Evolutionary conservation across 2,888 invertebrate genomes (phyloP), one percentile per base, ranked within the genome.

Genomic region (Eubasilissa splendida): DNA sequence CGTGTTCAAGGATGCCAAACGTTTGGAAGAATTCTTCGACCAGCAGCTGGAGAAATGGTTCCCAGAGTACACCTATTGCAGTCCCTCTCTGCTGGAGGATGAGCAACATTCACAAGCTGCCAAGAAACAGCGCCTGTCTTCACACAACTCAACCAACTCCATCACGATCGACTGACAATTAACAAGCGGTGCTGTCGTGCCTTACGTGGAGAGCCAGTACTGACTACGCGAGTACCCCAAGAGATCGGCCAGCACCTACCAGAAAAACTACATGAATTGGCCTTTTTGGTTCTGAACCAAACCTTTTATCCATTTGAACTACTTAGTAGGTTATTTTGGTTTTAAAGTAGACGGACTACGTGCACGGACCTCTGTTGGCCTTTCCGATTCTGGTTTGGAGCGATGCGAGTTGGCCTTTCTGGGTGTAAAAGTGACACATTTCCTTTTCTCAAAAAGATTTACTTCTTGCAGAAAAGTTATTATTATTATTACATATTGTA

Each of bases 1-100:
- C 87, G 93, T 96, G 65, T 95, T 93, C 89, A 92, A 92, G 85
- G 95, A 96, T 88, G 96, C 95, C 65, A 94, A 94, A 87, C 93
- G 93, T 83, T 91, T 97, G 85, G 96, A 97, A 87, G 95, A 95
- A 88, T 96, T 96, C 90, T 96, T 96, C 87, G 96, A 96, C 86
- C 93, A 95, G 86, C 93, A 96, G 86, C 90, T 96, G 84, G 87
- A 92, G 76, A 96, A 96, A 88, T 96, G 95, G 94, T 90, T 96
- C 85, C 96, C 96, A 2, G 94, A 93, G 86, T 94, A 93, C 88
- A 93, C 93, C 42, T 92, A 92, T 86, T 92, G 91, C 83, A 56
- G 42, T 11, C n/a, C 9, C 33, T 56, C 56, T 11, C 54, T 54
- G 9, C 53, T 53, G 22, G 68, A 68, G 8, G 71, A 71, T 11